Base-by-base conservation (phyloP, 2,888 invertebrate genomes). In the Criorhina ranunculi region DNA sequence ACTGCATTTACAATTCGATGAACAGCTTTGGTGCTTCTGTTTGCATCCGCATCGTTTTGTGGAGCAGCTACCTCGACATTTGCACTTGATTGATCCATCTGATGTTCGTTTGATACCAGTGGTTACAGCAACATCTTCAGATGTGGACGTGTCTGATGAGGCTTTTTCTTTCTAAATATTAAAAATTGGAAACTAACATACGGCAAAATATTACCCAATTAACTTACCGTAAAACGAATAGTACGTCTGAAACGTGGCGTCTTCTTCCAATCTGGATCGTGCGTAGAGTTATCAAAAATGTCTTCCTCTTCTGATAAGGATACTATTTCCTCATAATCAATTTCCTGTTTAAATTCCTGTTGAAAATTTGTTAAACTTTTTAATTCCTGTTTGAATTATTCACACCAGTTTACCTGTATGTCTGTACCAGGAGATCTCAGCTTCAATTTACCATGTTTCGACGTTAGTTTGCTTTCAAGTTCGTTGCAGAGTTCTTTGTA, bases 211-310 rank as follows among this genome's bases (percentile, higher is more conserved):
- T 9, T 0, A 64, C 5, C 2, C 0, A 29, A 0, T 8, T 8
- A 0, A 33, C 44, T 60, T 67, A 66, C 77, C 59, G 69, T 80
- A 24, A 78, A 78, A 19, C 73, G 46, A 8, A 5, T 44, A 0
- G 6, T 40, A 12, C 69, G 81, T 42, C 29, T 76, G 5, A 73
- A 55, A 5, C 49, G 35, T 3, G 89, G 89, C 6, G 89, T 89
- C 72, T 86, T 87, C 33, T 1, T 69, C 89, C 89, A 88, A 72
- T 89, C 89, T 4, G 89, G 89, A 87, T 89, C 89, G 12, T 55
- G 35, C 11, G 62, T 40, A 3, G 67, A 57, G 35, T 67, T 33
- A 55, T 86, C 86, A 6, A 35, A 42, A 11, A 24, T 11, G 12
- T 55, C 35, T 17, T 86, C 87, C 3, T 86, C 83, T 0, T 82